Evolutionary conservation across 2,797 vertebrate species (phyloP), one percentile per base, ranked within the genome.

Genomic region (Gorsachius magnificus): DNA sequence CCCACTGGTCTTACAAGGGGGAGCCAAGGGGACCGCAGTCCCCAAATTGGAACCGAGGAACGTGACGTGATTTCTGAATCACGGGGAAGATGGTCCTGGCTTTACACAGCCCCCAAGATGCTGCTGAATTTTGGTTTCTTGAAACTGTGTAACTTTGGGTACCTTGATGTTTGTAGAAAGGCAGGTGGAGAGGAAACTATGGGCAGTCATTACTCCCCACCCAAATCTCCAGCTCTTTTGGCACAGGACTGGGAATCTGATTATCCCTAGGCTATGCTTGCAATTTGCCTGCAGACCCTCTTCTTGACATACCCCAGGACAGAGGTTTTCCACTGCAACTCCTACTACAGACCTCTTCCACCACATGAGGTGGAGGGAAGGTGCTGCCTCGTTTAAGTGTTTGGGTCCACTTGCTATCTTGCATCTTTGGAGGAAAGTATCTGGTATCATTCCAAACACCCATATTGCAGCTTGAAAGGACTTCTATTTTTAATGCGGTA

Each of bases 31-130:
- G 8, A 13, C 2, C 1, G 4, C 13, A 33, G 65, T 18, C 24
- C 46, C 24, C 31, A 19, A 0, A 10, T 0, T 33, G 36, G 26
- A 63, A 24, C 14, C 8, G 60, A 78, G 31, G 15, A 38, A 4
- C 3, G 0, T 7, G 24, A 7, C 2, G 0, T 1, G 17, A 19
- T 35, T 77, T 66, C 43, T 54, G 45, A 6, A 2, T 58, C 10
- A 0, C 2, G 6, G 14, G 14, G 26, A 57, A 19, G 2, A 1
- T 5, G 7, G 13, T 21, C 71, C 53, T 56, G 24, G 13, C 50
- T 60, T 54, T 56, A 5, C 33, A 33, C 33, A 38, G 10, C 2
- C 48, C 33, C 45, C 46, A 3, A 45, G 38, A 28, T 8, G 2
- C 38, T 38, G n/a, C 13, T 24, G 22, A 50, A 17, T 63, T 70